These are phyloP conservation scores for Drymonia ruficornis DNA, from an alignment of 2,888 invertebrate species.

Conservation along the genomic window DNA sequence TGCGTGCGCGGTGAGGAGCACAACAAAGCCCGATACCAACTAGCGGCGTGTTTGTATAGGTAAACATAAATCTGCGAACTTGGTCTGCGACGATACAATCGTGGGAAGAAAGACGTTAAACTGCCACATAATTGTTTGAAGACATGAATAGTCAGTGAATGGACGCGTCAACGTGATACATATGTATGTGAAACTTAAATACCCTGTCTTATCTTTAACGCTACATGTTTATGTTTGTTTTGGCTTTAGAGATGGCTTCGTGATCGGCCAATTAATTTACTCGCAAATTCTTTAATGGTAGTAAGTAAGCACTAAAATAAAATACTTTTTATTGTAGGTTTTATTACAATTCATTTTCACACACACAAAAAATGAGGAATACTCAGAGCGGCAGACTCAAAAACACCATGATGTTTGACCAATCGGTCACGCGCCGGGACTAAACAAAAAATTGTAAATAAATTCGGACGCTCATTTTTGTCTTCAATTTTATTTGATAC, in stretches of 20 bases:
- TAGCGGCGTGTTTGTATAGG: constrained; percentile 40
- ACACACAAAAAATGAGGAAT: constrained; percentile 29
- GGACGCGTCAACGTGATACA: constrained; percentile 56
- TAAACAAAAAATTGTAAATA: constrained; percentile 49
- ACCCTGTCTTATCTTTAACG: constrained; percentile 16
- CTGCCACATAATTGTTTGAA: constrained; percentile 70
- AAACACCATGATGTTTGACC: constrained; percentile 58
- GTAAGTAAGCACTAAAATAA: constrained; percentile 18
- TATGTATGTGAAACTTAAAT: constrained; percentile 52
- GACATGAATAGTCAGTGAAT: constrained; percentile 67
- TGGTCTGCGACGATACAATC: constrained; percentile 65
- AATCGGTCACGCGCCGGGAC: constrained; percentile 54
- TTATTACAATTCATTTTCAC: constrained; percentile 21
- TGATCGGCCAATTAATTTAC: neutral
- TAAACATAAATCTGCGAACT: constrained; percentile 68
- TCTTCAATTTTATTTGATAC: constrained; percentile 34
- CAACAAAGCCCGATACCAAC: constrained; percentile 39
- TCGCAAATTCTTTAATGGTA: neutral
- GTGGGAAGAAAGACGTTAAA: constrained; percentile 75
- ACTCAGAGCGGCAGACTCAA: constrained; percentile 40
- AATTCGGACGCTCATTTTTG: constrained; percentile 38
- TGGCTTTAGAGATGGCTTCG: neutral
- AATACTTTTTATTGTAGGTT: too few species aligned
- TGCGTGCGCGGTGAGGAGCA: constrained; percentile 23
- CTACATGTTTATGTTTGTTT: neutral